Conservation (phyloP, 2,797 vertebrate genomes). For the Myiothlypis chrysogaster region DNA sequence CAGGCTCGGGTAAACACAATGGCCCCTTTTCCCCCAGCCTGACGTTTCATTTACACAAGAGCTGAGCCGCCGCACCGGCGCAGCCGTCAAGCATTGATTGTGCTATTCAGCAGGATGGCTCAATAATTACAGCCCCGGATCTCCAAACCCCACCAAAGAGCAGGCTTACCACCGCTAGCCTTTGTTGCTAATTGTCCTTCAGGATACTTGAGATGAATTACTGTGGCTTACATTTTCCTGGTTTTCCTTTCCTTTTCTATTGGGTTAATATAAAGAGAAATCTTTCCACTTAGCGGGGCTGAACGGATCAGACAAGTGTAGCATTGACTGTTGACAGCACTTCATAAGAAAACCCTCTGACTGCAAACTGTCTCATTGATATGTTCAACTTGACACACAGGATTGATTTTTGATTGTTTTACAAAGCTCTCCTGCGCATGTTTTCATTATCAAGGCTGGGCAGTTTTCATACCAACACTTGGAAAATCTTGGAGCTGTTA, state of each 20-base stretch:
- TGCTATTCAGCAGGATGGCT: slow-evolving; percentile 65
- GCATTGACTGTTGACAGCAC: slow-evolving; percentile 58
- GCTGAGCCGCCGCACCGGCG: slow-evolving; percentile 18
- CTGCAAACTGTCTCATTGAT: slow-evolving; percentile 51
- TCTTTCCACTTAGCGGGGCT: slow-evolving; percentile 45
- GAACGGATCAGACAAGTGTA: slow-evolving; percentile 56
- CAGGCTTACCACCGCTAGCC: slow-evolving; percentile 58
- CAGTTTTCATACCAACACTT: slow-evolving; percentile 43
- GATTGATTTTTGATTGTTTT: slow-evolving; percentile 60
- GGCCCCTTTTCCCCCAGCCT: slow-evolving; percentile 38
- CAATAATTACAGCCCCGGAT: slow-evolving; percentile 66
- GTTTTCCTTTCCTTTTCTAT: slow-evolving; percentile 47
- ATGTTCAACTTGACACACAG: slow-evolving; percentile 25
- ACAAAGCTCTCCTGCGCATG: slow-evolving; percentile 13
- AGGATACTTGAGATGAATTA: slow-evolving; percentile 72
- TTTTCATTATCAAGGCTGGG: slow-evolving; percentile 34
- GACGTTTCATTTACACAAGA: slow-evolving; percentile 58
- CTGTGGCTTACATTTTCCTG: slow-evolving; percentile 46
- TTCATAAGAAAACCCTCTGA: slow-evolving; percentile 55
- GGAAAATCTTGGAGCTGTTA: slow-evolving; percentile 17
- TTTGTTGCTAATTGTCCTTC: slow-evolving; percentile 69
- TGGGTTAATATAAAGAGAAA: slow-evolving; percentile 43
- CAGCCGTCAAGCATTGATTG: slow-evolving; percentile 63
- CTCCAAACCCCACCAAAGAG: slow-evolving; percentile 64
- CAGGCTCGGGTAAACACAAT: slow-evolving; percentile 54